phyloP scores from a whole-genome alignment of 2,797 vertebrate species.

The Myripristis murdjan region DNA sequence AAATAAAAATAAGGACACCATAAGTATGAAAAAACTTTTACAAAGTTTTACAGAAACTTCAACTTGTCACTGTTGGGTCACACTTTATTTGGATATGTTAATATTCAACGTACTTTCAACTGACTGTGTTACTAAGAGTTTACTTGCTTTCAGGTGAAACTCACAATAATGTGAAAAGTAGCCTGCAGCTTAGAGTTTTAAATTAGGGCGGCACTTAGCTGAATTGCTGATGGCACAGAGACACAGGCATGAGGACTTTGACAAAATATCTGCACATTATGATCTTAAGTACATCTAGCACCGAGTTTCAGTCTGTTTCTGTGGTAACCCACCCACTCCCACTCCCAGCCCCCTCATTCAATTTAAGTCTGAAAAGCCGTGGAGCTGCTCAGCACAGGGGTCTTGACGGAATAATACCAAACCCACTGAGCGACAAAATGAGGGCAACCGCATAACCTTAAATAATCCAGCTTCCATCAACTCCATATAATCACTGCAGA shows the following conservation, averaged over 20 bases:
- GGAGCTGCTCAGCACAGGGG: background rate
- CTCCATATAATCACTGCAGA: background rate
- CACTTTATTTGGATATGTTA: too few species aligned
- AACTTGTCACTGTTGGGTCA: background rate
- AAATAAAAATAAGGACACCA: background rate
- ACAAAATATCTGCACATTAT: background rate
- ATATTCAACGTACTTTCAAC: too few species aligned
- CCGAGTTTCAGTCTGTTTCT: slow-evolving; percentile 3
- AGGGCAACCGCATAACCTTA: background rate
- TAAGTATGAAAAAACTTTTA: too few species aligned
- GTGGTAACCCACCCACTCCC: background rate
- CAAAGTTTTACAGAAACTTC: background rate
- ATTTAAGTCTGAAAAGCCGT: slow-evolving; percentile 8
- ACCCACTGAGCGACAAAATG: background rate
- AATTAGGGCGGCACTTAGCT: background rate
- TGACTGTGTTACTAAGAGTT: too few species aligned
- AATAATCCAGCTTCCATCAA: background rate
- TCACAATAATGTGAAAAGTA: too few species aligned
- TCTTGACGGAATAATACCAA: background rate
- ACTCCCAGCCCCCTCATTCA: background rate
- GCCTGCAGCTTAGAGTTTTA: background rate
- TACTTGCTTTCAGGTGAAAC: too few species aligned
- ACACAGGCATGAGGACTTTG: background rate
- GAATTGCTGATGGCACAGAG: background rate
- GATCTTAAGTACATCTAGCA: background rate